Evolutionary conservation across 23 tunicate genomes (phyloP).

Genomic region (Trididemnum miniatum): DNA sequence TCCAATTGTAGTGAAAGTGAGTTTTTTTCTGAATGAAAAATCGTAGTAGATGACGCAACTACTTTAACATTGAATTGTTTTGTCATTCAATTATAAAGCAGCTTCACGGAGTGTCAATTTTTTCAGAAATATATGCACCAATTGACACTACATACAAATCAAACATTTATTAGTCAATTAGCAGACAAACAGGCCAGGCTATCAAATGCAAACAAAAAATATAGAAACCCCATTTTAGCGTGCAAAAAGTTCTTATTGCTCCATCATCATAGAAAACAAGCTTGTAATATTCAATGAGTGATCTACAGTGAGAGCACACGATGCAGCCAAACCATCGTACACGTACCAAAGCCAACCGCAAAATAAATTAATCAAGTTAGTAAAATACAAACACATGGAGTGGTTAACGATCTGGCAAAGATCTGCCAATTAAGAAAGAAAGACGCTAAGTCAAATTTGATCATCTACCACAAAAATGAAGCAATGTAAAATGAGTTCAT

Average conservation of each 20-base stretch:
- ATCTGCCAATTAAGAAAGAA: slow-evolving; percentile 7
- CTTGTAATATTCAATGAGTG: slow-evolving; percentile 34
- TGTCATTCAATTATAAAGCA: too few species aligned
- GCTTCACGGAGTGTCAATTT: too few species aligned
- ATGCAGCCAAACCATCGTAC: slow-evolving; percentile 81
- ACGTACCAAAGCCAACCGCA: slow-evolving; percentile 80
- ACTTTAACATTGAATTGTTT: too few species aligned
- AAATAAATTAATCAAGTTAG: slow-evolving; percentile 91
- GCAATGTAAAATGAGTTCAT: slow-evolving; percentile 46
- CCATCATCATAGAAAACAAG: slow-evolving; percentile 20
- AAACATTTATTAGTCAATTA: slow-evolving; percentile 43
- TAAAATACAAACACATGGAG: slow-evolving; percentile 85
- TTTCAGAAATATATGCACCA: neutral
- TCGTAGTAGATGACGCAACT: too few species aligned
- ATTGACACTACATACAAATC: slow-evolving; percentile 14
- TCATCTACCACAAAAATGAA: slow-evolving; percentile 45
- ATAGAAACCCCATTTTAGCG: slow-evolving; percentile 45
- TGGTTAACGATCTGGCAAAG: slow-evolving; percentile 49
- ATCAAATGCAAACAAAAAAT: slow-evolving; percentile 67
- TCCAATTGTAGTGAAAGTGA: neutral
- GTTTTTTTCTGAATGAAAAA: neutral
- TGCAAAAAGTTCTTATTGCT: slow-evolving; percentile 45
- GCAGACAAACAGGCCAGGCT: slow-evolving; percentile 65
- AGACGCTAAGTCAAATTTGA: slow-evolving; percentile 2
- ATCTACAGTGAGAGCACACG: slow-evolving; percentile 66